Base-by-base conservation (phyloP, 2,888 invertebrate species). In the Caradrina clavipalpis region DNA sequence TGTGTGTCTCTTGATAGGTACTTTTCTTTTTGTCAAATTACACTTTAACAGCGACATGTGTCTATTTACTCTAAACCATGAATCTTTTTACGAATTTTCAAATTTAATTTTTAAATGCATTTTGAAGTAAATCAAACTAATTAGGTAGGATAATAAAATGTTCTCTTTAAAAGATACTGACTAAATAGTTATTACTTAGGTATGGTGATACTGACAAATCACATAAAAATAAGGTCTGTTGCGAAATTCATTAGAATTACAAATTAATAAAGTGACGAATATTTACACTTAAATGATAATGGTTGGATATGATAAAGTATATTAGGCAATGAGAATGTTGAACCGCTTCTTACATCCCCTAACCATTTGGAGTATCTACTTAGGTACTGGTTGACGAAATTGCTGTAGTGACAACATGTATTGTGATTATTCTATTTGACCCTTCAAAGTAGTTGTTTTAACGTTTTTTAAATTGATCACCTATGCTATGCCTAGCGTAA, bases 141-240 rank as follows among this genome's bases (percentile, higher is more conserved):
- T 87, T 91, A 92, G 90, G 85, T 91, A 90, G 90, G 90, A 83
- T 89, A 88, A 89, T 76, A 73, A 90, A 88, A 91, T 88, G 88
- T 92, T 93, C 90, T 92, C 91, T 92, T 90, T 86, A 88, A 91
- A 83, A 89, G 86, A 91, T 92, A 90, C 91, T 91, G 92, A 92
- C 88, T 93, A 90, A 83, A 90, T 87, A 87, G 87, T 87, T 88
- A 90, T 90, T 90, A 89, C 88, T 89, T 90, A 92, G 88, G 81
- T 89, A 92, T 90, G 89, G 90, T 93, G 92, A 92, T 92, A 91
- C 92, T 91, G 79, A 84, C 82, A 81, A 92, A 93, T 91, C 92
- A 91, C 89, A 87, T 87, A 87, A 84, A 77, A 84, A 87, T 92
- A 93, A 92, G 91, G 89, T 90, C 92, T 93, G 93, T 94, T 94